Base-by-base conservation (phyloP, 2,113 vertebrate species). In the Lophotis ruficrista region DNA sequence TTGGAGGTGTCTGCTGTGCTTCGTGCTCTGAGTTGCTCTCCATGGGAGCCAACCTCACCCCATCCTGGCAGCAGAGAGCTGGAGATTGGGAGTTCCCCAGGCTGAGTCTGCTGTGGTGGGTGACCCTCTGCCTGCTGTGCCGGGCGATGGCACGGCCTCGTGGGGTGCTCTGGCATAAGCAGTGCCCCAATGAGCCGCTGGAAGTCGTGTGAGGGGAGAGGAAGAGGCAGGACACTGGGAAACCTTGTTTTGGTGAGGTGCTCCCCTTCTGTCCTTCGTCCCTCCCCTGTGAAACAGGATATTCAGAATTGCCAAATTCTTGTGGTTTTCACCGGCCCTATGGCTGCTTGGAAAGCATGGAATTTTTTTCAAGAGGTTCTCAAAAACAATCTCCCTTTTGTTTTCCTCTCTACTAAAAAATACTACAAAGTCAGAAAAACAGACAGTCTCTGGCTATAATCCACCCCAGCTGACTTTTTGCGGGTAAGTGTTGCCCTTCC, bases 71-170 rank as follows among this genome's bases (percentile, higher is more conserved):
- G 65, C 11, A 5, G 31, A 58, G 35, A 41, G 17, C 21, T 64
- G 53, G 37, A 14, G 16, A 23, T 75, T 4, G 51, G 56, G 11
- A 72, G 38, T 5, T 71, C 4, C 73, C 18, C 8, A 6, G 38
- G 6, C 72, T 47, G 48, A 25, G 62, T 25, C 69, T 14, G n/a
- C 35, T 1, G 0, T 28, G 3, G 0, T 11, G 47, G 57, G 22
- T 47, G 53, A 47, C 30, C 35, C 30, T 64, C 30, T 15, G 4
- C 6, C 7, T 1, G 0, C 60, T 28, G 43, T 35, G 66, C 10
- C 2, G 6, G 65, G 45, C 9, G 45, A 4, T 75, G 47, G 22
- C 28, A 3, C 1, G 1, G 23, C 30, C 47, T 33, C 0, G 0
- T 4, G 25, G 69, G 35, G 6, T 31, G 69, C 79, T 64, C 27